These are phyloP conservation scores for Rhysida immarginata DNA, from an alignment of 1,140 invertebrate genomes.

Conservation along the genomic window DNA sequence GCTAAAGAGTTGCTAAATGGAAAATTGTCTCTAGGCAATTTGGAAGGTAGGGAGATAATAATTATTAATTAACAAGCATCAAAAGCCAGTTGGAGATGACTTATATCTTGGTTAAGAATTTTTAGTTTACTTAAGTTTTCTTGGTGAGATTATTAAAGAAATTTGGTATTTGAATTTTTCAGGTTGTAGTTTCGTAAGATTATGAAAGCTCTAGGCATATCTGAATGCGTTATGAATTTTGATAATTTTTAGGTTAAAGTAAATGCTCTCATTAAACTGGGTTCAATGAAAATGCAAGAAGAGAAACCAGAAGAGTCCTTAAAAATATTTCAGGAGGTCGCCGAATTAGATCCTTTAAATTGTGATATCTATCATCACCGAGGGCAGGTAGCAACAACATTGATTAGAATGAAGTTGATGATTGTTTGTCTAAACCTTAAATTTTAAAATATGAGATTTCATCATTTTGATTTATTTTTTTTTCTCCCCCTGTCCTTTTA, in stretches of 20 bases:
- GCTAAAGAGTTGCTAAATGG: too few relatives aligned
- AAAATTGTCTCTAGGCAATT: too few relatives aligned
- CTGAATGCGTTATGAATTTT: too few relatives aligned
- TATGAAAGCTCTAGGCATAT: too few relatives aligned
- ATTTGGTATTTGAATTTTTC: too few relatives aligned
- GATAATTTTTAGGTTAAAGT: slow-evolving; percentile 40
- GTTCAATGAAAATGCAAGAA: slow-evolving; percentile 61
- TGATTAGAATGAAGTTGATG: neutral
- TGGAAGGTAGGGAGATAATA: too few relatives aligned
- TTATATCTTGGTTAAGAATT: too few relatives aligned
- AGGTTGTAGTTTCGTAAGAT: too few relatives aligned
- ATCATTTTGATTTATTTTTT: neutral
- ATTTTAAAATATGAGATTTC: slow-evolving; percentile 1
- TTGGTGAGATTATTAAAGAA: too few relatives aligned
- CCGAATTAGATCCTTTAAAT: slow-evolving; percentile 55
- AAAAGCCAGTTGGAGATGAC: too few relatives aligned
- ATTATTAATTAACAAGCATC: too few relatives aligned
- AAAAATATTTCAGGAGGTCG: slow-evolving; percentile 57
- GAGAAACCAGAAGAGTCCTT: slow-evolving; percentile 55
- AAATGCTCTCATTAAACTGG: slow-evolving; percentile 81
- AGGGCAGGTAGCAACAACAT: slow-evolving; percentile 39
- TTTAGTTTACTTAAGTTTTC: too few relatives aligned
- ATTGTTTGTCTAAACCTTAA: slow-evolving; percentile 5
- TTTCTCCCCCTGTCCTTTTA: neutral
- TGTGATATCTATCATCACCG: slow-evolving; percentile 69